phyloP scores from a whole-genome alignment of 2,113 vertebrate genomes.

The Excalfactoria chinensis region DNA sequence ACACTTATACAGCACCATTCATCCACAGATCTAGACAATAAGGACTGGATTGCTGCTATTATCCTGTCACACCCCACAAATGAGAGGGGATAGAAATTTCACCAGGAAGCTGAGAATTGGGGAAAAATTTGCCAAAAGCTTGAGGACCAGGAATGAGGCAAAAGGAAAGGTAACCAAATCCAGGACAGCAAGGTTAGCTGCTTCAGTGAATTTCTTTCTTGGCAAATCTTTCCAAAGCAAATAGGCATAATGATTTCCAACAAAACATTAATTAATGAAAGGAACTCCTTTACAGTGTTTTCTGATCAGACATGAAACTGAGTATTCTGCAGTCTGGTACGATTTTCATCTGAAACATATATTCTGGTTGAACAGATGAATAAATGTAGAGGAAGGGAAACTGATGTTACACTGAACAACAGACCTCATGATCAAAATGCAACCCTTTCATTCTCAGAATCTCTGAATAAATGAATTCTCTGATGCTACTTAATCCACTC shows the following conservation, averaged over 20 bases:
- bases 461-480: background rate
- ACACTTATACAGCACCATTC: conserved; percentile 35
- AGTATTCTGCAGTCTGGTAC: background rate
- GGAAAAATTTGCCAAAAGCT: background rate
- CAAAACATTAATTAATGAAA: background rate
- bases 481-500: background rate
- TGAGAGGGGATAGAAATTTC: background rate
- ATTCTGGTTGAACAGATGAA: background rate
- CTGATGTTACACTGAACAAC: background rate
- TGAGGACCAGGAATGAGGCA: background rate
- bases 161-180: background rate
- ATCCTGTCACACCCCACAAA: conserved; percentile 5
- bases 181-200: background rate
- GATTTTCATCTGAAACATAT: background rate
- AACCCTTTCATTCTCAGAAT: background rate
- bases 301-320: background rate
- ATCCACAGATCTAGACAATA: conserved; percentile 38
- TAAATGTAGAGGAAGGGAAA: background rate
- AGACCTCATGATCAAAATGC: background rate
- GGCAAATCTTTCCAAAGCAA: background rate
- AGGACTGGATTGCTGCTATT: conserved; percentile 51
- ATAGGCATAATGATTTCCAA: fast-evolving
- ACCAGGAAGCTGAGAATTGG: background rate
- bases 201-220: background rate
- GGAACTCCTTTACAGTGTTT: background rate